Base-by-base conservation (phyloP, 2,888 invertebrate species). In the Operophtera brumata region DNA sequence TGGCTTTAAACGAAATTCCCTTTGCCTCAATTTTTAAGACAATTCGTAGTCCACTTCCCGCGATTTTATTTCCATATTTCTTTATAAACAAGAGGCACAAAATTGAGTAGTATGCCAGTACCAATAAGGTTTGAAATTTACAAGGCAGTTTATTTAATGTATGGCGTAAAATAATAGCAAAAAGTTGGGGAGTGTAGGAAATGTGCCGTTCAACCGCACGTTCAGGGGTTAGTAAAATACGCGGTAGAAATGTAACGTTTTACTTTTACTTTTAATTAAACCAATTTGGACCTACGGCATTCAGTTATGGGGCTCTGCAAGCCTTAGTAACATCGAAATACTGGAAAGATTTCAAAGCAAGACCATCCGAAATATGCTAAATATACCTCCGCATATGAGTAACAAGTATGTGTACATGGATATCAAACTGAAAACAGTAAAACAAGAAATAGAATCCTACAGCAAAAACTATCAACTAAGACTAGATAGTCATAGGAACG, bases 1-100 rank as follows among this genome's bases (percentile, higher is more conserved):
- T 77, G 82, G 74, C 73, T 71, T 71, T 76, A 75, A 82, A 77
- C 72, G 72, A 73, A 82, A 77, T 79, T 72, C 73, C 72, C 75
- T 77, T 75, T 67, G 70, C 72, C 67, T 70, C 64, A 57, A 66
- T 20, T 65, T 74, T 78, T 82, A 69, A 86, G 82, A 83, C 84
- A 73, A 88, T 88, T 86, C 82, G 80, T 84, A 87, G 78, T 82
- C 87, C 54, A 82, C 78, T 83, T 85, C 82, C 80, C 76, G 80
- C 80, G 76, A 77, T 85, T 79, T 82, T 83, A 86, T 86, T 86
- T 82, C 82, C 86, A 88, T 86, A 84, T 76, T 78, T 58, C 61
- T 51, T 57, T 20, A 20, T 48, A 2, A 13, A 39, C 20, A 32
- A 50, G 34, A n/a, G 7, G 30, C 4, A 12, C 43, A 4, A 30